Conservation (phyloP, 1,140 invertebrate species). For the Drosophila aff. region DNA sequence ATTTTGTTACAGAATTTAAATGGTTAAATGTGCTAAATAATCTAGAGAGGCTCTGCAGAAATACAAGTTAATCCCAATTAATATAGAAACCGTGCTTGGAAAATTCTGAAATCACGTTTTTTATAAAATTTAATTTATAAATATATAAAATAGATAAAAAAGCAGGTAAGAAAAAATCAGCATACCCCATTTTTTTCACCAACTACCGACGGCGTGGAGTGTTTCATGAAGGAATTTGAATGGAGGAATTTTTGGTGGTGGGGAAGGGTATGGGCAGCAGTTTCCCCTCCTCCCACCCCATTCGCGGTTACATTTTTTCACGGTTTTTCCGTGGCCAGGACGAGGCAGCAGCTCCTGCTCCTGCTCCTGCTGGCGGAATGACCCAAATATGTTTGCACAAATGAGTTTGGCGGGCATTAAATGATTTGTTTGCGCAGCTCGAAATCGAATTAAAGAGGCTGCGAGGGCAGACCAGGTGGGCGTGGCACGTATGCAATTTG, state of each 20-base stretch:
- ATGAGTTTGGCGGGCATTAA: constrained; percentile 74
- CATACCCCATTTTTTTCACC: neutral
- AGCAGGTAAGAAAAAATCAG: neutral
- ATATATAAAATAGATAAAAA: neutral
- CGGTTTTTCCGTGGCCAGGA: constrained; percentile 16
- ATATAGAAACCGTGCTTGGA: too few relatives aligned
- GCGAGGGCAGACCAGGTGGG: constrained; percentile 38
- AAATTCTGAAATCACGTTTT: too few relatives aligned
- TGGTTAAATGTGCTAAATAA: too few relatives aligned
- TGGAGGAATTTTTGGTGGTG: neutral
- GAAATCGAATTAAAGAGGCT: constrained; percentile 65
- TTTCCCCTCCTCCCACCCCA: neutral
- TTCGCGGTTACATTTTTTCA: constrained; percentile 48
- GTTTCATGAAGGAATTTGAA: neutral
- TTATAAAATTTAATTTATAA: neutral
- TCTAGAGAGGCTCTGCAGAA: neutral
- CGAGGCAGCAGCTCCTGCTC: neutral
- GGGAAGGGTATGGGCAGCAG: neutral
- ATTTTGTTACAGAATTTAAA: too few relatives aligned
- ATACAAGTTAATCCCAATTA: neutral
- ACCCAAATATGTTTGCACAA: constrained; percentile 73
- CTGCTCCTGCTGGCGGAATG: constrained; percentile 25
- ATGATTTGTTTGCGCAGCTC: constrained; percentile 75
- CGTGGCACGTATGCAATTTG: constrained; percentile 74
- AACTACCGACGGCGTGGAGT: neutral